Conservation (phyloP, 2,888 invertebrate species). For the Amphipyra berbera region DNA sequence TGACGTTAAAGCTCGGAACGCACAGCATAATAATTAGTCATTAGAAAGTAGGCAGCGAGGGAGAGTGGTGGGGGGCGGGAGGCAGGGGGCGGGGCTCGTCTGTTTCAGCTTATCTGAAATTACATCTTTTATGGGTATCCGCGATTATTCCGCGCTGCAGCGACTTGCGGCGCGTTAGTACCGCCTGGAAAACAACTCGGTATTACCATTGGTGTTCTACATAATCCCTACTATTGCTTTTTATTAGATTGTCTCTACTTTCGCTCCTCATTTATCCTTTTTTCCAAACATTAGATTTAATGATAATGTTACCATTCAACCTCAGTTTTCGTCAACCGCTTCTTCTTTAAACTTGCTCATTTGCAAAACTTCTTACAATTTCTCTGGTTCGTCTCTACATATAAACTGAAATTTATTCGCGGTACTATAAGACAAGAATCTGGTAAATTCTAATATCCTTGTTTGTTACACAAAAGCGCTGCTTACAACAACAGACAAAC, state of each 20-base stretch:
- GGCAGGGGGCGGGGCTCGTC: constrained; percentile 85
- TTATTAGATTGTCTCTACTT: constrained; percentile 82
- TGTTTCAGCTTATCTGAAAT: constrained; percentile 90
- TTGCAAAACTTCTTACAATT: constrained; percentile 30
- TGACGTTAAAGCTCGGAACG: constrained; percentile 88
- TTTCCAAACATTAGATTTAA: constrained; percentile 71
- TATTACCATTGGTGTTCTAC: constrained; percentile 87
- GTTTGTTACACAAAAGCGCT: constrained; percentile 86
- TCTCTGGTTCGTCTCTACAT: constrained; percentile 47
- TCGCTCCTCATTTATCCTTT: constrained; percentile 73
- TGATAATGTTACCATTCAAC: constrained; percentile 52
- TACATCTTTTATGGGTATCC: constrained; percentile 90
- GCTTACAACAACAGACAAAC: constrained; percentile 88
- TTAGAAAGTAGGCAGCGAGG: constrained; percentile 88
- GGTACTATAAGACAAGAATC: constrained; percentile 71
- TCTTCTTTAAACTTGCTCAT: constrained; percentile 12
- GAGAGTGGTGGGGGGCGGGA: constrained; percentile 70
- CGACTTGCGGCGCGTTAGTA: constrained; percentile 87
- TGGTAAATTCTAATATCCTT: constrained; percentile 83
- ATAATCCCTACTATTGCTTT: constrained; percentile 87
- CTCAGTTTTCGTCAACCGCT: constrained; percentile 31
- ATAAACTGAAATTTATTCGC: constrained; percentile 66
- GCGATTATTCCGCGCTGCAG: constrained; percentile 90
- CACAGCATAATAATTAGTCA: constrained; percentile 90
- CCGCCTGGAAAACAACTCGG: constrained; percentile 85